Evolutionary conservation across 2,888 invertebrate genomes (phyloP), one percentile per base, ranked within the genome.

Genomic region (Gasteruption jaculator): DNA sequence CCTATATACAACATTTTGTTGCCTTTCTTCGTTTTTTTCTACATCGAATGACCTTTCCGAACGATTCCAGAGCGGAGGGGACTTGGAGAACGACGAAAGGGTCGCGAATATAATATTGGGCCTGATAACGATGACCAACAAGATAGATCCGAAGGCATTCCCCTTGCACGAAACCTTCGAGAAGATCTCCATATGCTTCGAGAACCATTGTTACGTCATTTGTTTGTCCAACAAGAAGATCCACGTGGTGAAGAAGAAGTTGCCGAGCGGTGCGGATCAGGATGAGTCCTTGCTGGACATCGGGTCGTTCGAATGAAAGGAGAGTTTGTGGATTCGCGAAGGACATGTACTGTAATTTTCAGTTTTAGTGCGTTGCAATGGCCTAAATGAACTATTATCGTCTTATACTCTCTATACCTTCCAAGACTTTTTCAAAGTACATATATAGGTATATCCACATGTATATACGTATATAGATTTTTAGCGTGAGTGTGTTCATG

Each of bases 151-250:
- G 20, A 73, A 79, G 48, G 84, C 83, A 20, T 83, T 85, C 68
- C 76, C 81, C 5, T 72, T 76, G 16, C 82, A 82, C 60, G 87
- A 85, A 63, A 78, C 78, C 45, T 91, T 90, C 62, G 88, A 89
- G 61, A 85, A 86, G 60, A 81, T 93, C 53, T 80, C 87, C 48
- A 86, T 94, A 56, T 82, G 83, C 1, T 93, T 89, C 68, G 85
- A 86, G 52, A 84, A 88, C 57, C 86, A 90, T 63, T 85, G 86
- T 73, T 93, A 91, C 64, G 80, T 86, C 34, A 82, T 92, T 57
- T 91, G 91, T 61, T 76, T 91, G 53, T 92, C 91, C 0, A 92
- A 93, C 67, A 85, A 89, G 63, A 84, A 87, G 71, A 85, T 92
- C 52, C 85, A 89, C 68, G 79, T 93, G 27, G 80, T 88, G 5